Percentiles rank a stretch among this genome's conserved stretches.
These are phyloP conservation scores for Unio delphinus DNA, from an alignment of 2,888 invertebrate species.

Conservation along the genomic window DNA sequence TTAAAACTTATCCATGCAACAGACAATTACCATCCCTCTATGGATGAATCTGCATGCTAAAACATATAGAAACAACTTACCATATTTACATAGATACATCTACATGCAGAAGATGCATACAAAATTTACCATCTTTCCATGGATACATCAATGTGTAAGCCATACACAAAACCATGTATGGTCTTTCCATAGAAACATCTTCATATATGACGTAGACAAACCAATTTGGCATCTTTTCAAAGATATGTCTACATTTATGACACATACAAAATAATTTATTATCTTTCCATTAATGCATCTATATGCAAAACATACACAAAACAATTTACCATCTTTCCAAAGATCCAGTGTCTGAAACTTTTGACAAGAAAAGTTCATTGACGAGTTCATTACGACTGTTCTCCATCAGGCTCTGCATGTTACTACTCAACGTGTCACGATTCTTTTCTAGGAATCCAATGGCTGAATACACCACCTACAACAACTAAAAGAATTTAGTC, in stretches of 20 bases:
- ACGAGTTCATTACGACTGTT: slow-evolving; percentile 56
- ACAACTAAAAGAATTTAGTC: no score
- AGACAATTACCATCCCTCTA: not conserved
- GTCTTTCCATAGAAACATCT: no score
- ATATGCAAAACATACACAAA: not conserved
- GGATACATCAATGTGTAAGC: not conserved
- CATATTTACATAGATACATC: slow-evolving; percentile 5
- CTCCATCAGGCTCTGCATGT: slow-evolving; percentile 56
- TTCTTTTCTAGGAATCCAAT: slow-evolving; percentile 62
- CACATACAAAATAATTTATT: not conserved
- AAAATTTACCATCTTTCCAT: slow-evolving; percentile 5
- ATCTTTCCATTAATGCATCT: not conserved
- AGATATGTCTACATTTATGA: no score
- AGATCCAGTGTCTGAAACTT: slow-evolving; percentile 52
- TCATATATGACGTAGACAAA: no score
- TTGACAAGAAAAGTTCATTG: slow-evolving; percentile 55
- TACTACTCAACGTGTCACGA: slow-evolving; percentile 54
- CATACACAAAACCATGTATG: no score
- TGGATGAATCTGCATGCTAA: not conserved
- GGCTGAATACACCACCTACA: slow-evolving; percentile 77
- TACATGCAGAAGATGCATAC: no score
- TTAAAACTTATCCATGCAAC: no score
- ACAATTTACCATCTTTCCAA: slow-evolving; percentile 26
- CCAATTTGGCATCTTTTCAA: no score
- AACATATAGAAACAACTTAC: not conserved